These are phyloP conservation scores for Ailurus styani DNA, from an alignment of 2,113 vertebrate genomes.

Conservation along the genomic window DNA sequence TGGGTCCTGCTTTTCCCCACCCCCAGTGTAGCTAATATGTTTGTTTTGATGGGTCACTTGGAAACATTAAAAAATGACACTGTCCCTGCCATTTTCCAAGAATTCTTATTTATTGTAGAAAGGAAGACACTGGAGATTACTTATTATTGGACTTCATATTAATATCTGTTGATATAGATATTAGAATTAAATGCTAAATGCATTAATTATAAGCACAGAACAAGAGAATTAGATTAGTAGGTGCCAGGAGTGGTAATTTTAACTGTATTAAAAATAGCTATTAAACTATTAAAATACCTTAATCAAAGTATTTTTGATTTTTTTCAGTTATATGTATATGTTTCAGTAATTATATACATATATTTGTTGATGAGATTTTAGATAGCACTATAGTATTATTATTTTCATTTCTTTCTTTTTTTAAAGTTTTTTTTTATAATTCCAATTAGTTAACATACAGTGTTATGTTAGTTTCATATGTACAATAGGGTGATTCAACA, in stretches of 20 bases:
- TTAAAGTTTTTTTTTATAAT: neutral
- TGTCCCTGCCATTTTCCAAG: neutral
- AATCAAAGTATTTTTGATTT: neutral
- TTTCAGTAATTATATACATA: neutral
- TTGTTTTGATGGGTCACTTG: neutral
- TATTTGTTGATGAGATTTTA: neutral
- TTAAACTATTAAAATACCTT: neutral
- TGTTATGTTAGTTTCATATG: too few relatives aligned
- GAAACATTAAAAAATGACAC: neutral
- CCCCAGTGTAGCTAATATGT: neutral
- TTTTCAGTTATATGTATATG: neutral
- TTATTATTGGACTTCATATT: neutral
- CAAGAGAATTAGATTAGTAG: neutral
- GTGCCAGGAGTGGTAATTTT: neutral
- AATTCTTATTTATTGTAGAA: neutral
- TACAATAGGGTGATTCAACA: too few relatives aligned
- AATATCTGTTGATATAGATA: neutral
- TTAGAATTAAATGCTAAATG: neutral
- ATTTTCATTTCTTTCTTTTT: neutral
- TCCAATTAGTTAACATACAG: neutral
- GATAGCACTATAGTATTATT: neutral
- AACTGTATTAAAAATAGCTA: neutral
- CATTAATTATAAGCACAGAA: neutral
- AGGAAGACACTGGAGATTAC: neutral
- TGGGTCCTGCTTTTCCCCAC: accelerated